Evolutionary conservation across 2,797 vertebrate genomes (phyloP).

Genomic region (Falco columbarius): DNA sequence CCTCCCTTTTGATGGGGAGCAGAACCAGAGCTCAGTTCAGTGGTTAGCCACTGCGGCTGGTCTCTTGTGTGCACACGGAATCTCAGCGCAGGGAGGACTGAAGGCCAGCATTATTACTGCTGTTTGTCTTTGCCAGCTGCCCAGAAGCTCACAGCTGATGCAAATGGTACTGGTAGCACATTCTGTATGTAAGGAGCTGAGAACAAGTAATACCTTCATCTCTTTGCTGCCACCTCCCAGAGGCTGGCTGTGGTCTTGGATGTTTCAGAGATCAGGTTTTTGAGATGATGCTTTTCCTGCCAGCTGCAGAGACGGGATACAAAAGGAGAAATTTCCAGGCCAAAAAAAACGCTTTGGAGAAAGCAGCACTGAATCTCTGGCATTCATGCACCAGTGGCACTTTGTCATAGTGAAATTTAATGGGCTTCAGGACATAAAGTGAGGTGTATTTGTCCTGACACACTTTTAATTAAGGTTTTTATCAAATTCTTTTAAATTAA

Average conservation of each 20-base stretch:
- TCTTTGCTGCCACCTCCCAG: background rate
- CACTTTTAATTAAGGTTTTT: constrained; percentile 48
- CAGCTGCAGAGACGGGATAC: background rate
- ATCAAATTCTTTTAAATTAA: constrained; percentile 12
- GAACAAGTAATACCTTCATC: background rate
- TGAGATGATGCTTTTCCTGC: background rate
- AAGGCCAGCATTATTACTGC: background rate
- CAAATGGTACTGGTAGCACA: background rate
- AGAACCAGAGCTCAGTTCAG: background rate
- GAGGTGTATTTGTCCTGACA: constrained; percentile 27
- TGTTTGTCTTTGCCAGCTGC: background rate
- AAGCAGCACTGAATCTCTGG: background rate
- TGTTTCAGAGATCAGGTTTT: background rate
- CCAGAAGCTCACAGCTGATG: background rate
- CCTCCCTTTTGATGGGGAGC: background rate
- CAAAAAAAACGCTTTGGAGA: background rate
- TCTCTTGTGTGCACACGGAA: fast-evolving
- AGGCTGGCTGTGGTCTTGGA: background rate
- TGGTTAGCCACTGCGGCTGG: fast-evolving
- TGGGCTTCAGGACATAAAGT: background rate
- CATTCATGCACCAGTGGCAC: background rate
- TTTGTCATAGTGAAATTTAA: constrained; percentile 8
- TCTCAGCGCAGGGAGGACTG: background rate
- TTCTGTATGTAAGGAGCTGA: background rate
- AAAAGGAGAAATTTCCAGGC: background rate